These are phyloP conservation scores for Bombylius discolor DNA, from an alignment of 2,888 invertebrate species.

Conservation along the genomic window DNA sequence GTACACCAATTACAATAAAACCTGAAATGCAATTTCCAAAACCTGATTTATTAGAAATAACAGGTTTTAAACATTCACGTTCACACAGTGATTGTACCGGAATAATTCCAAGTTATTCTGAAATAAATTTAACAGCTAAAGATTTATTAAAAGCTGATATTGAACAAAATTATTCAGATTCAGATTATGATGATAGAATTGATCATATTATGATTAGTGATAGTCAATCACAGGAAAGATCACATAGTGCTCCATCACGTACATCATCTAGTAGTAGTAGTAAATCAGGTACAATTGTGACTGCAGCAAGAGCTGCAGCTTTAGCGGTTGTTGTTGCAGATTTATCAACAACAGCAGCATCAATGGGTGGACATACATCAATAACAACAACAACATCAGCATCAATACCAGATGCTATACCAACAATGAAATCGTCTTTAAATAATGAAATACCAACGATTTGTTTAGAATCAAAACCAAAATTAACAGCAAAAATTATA, in stretches of 20 bases:
- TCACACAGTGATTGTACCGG: constrained; percentile 20
- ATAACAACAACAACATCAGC: neutral
- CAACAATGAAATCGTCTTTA: neutral
- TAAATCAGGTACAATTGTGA: neutral
- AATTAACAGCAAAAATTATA: constrained; percentile 17
- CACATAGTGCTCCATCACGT: constrained; percentile 12
- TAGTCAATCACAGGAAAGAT: constrained; percentile 4
- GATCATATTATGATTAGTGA: neutral
- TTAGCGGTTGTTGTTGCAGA: neutral
- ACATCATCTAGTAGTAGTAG: neutral
- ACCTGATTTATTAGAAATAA: constrained; percentile 11
- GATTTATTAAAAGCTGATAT: neutral
- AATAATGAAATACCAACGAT: neutral
- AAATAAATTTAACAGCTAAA: constrained; percentile 2
- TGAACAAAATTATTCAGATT: neutral
- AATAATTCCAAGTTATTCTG: constrained; percentile 8
- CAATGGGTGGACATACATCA: too few relatives aligned
- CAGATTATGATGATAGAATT: neutral
- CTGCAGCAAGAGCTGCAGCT: neutral
- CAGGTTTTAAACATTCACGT: constrained; percentile 15
- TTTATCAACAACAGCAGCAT: neutral
- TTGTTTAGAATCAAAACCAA: constrained; percentile 4
- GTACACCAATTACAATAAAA: neutral
- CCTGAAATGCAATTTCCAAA: constrained; percentile 3
- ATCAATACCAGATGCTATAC: neutral